These are phyloP conservation scores for Dufourea novaeangliae DNA, from an alignment of 1,140 invertebrate genomes.

Conservation along the genomic window DNA sequence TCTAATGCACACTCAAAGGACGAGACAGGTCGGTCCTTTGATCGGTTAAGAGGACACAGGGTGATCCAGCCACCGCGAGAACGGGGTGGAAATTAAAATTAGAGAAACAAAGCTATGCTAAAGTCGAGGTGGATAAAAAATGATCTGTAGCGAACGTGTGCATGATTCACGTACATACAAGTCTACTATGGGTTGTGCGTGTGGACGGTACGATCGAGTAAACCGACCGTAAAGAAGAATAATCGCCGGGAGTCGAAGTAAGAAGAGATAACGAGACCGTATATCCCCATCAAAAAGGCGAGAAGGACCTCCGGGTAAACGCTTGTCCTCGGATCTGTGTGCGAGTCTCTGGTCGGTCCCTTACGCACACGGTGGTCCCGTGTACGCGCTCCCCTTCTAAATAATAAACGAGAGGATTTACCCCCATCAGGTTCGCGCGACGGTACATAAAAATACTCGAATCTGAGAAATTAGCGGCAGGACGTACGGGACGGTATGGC, in stretches of 20 bases:
- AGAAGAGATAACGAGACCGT: conserved; percentile 75
- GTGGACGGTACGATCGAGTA: conserved; percentile 35
- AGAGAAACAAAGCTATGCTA: background rate
- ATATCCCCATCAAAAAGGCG: conserved; percentile 74
- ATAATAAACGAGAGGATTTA: conserved; percentile 82
- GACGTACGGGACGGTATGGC: conserved; percentile 67
- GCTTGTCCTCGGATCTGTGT: conserved; percentile 46
- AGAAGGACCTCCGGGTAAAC: conserved; percentile 72
- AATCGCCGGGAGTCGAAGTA: conserved; percentile 67
- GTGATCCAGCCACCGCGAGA: background rate
- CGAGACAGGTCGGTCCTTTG: background rate
- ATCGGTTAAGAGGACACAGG: conserved; percentile 11
- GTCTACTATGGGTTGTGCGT: background rate
- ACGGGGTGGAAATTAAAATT: conserved; percentile 1
- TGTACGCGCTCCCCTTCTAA: conserved; percentile 70
- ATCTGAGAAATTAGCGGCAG: conserved; percentile 82
- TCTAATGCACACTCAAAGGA: background rate
- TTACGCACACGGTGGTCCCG: background rate
- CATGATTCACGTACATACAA: background rate
- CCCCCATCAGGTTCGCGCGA: conserved; percentile 68
- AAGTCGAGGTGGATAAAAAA: background rate
- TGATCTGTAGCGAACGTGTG: too few relatives aligned
- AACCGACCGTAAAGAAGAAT: conserved; percentile 58
- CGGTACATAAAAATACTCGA: conserved; percentile 82
- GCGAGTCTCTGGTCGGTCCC: conserved; percentile 26